These are phyloP conservation scores for Sesia bembeciformis DNA, from an alignment of 2,888 invertebrate species.

Conservation along the genomic window DNA sequence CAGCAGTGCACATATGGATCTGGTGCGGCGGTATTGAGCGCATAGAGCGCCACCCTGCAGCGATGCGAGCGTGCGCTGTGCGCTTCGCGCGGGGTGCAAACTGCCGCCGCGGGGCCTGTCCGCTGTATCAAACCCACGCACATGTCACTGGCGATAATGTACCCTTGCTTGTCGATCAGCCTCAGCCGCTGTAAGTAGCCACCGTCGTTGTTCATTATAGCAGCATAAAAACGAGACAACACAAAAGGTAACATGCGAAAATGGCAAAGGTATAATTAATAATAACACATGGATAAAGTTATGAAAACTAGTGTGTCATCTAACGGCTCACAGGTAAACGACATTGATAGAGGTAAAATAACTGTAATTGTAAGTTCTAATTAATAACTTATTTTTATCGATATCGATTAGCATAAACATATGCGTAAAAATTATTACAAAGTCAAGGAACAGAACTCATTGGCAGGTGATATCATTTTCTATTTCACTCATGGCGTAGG, in stretches of 20 bases:
- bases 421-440: background rate
- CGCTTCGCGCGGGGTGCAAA: constrained; percentile 14
- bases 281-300: constrained; percentile 1
- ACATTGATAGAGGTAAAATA: constrained; percentile 16
- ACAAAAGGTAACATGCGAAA: no score
- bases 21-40: constrained; percentile 33
- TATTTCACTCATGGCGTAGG: background rate
- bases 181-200: no score
- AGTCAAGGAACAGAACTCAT: constrained; percentile 1
- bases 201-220: no score
- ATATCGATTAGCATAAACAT: constrained; percentile 20
- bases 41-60: constrained; percentile 23
- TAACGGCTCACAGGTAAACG: constrained; percentile 18
- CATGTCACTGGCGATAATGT: background rate
- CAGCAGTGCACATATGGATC: constrained; percentile 48
- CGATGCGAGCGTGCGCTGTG: constrained; percentile 9
- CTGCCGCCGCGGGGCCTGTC: constrained; percentile 12
- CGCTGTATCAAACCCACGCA: background rate
- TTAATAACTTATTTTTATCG: constrained; percentile 17
- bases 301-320: constrained; percentile 1
- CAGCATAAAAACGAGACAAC: no score
- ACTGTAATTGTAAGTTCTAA: constrained; percentile 20
- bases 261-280: no score
- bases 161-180: no score
- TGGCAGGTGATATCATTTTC: background rate